Conservation (phyloP, 2,888 invertebrate species). For the Phyto melanocephala region DNA sequence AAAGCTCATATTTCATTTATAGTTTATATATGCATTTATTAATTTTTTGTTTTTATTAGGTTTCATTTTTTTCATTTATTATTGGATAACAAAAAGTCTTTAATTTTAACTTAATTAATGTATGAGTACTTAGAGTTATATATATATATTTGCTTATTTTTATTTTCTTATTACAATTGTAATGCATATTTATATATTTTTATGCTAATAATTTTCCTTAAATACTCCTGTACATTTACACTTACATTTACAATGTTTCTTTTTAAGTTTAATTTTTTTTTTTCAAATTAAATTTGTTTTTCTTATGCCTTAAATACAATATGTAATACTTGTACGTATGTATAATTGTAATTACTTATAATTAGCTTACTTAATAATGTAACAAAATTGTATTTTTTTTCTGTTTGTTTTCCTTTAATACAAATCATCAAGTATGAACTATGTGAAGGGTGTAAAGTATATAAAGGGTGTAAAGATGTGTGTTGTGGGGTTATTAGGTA, state of each 20-base stretch:
- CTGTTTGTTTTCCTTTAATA: background rate
- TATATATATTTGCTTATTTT: background rate
- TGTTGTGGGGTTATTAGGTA: background rate
- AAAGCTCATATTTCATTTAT: slow-evolving; percentile 53
- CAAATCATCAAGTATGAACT: slow-evolving; percentile 26
- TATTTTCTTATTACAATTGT: background rate
- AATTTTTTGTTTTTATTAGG: slow-evolving; percentile 14
- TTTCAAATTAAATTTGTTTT: slow-evolving; percentile 33
- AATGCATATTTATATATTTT: background rate
- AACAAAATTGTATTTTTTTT: slow-evolving; percentile 33
- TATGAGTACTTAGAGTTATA: slow-evolving; percentile 23
- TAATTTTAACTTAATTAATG: slow-evolving; percentile 57
- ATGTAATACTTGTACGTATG: slow-evolving; percentile 41
- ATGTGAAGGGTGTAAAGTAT: background rate
- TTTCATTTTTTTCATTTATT: slow-evolving; percentile 32
- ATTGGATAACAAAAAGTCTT: slow-evolving; percentile 63
- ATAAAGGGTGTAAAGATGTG: background rate
- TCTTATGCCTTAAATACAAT: slow-evolving; percentile 40
- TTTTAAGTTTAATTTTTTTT: background rate
- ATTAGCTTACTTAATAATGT: slow-evolving; percentile 55
- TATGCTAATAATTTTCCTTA: slow-evolving; percentile 5
- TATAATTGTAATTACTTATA: slow-evolving; percentile 53
- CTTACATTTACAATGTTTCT: slow-evolving; percentile 40
- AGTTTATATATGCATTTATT: slow-evolving; percentile 55
- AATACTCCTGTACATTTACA: slow-evolving; percentile 32